These are phyloP conservation scores for Alcedo atthis DNA, from an alignment of 2,797 vertebrate genomes.

Conservation along the genomic window DNA sequence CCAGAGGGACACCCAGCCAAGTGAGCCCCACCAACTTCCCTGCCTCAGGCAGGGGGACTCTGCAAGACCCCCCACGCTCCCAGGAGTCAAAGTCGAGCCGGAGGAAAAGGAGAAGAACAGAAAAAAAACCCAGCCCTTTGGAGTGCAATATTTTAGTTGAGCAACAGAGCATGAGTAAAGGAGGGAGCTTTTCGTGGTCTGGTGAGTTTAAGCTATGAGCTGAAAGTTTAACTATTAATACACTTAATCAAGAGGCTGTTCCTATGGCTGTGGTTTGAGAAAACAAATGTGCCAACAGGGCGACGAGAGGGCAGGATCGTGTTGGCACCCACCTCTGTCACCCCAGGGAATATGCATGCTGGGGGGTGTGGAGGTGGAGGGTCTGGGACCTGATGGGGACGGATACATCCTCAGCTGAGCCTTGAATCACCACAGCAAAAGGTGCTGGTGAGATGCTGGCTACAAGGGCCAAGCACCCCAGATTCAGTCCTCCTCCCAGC, in stretches of 20 bases:
- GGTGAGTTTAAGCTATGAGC: conserved; percentile 84
- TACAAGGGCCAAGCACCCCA: neutral
- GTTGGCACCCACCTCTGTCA: rapidly evolving
- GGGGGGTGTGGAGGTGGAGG: neutral
- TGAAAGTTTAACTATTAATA: conserved; percentile 85
- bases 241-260: conserved; percentile 74
- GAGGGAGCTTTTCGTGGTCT: conserved; percentile 83
- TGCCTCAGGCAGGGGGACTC: neutral
- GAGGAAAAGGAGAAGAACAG: neutral
- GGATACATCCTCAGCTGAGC: neutral
- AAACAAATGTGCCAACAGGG: neutral
- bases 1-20: neutral
- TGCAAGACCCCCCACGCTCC: neutral
- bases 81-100: conserved; percentile 32
- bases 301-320: neutral
- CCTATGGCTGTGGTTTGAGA: neutral
- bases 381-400: neutral
- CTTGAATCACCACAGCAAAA: neutral
- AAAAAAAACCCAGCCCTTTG: conserved; percentile 17
- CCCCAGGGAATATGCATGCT: neutral
- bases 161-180: conserved; percentile 82
- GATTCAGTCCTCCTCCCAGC: rapidly evolving
- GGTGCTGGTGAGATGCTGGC: neutral
- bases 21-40: rapidly evolving
- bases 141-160: conserved; percentile 83